Evolutionary conservation across 2,888 invertebrate genomes (phyloP).

Genomic region (Bellardia bayeri): DNA sequence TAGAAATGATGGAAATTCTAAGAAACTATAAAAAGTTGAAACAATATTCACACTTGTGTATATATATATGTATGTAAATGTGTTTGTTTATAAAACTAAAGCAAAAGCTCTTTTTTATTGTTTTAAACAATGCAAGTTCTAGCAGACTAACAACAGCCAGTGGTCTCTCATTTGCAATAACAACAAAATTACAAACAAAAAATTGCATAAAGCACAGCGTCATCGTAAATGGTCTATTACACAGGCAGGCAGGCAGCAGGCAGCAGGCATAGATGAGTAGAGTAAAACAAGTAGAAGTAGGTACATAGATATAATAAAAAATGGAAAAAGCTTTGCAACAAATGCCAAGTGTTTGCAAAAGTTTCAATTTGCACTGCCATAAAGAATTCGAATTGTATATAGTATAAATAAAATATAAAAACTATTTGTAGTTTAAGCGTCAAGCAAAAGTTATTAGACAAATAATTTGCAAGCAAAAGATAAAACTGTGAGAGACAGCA

Average conservation of each 20-base stretch:
- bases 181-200: not conserved
- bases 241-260: constrained; percentile 10
- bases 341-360: constrained; percentile 70
- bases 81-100: not conserved
- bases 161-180: not conserved
- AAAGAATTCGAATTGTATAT: not conserved
- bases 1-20: not conserved
- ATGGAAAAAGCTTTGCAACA: constrained; percentile 75
- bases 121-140: constrained; percentile 19
- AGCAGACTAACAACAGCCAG: constrained; percentile 1
- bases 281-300: constrained; percentile 49
- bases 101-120: constrained; percentile 29
- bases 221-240: constrained; percentile 11
- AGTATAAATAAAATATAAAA: not conserved
- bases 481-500: not conserved
- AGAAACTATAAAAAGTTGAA: not conserved
- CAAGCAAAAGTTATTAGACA: constrained; percentile 51
- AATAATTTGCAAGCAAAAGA: constrained; percentile 10
- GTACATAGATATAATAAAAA: constrained; percentile 32
- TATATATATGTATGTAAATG: not conserved
- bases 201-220: constrained; percentile 23
- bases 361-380: constrained; percentile 23
- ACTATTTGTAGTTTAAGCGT: constrained; percentile 6
- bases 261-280: constrained; percentile 9
- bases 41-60: not conserved